Base-by-base conservation (phyloP, 2,797 vertebrate genomes). In the Microctenopoma lineatum region DNA sequence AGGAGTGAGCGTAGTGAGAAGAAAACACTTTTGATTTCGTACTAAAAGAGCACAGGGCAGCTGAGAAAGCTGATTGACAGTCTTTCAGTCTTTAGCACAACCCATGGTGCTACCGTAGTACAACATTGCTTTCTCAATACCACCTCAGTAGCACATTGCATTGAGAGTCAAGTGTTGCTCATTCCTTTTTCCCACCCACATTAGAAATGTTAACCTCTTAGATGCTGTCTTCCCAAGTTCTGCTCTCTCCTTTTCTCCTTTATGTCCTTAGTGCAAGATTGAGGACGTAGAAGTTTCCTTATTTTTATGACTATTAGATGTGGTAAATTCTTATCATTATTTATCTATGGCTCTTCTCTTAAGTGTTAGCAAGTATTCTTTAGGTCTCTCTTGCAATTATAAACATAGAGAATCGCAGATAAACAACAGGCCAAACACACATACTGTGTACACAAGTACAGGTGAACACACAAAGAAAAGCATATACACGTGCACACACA, bases 21-120 rank as follows among this genome's bases (percentile, higher is more conserved):
- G 25, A 55, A 61, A 56, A 75, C 9, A 3, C 18, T 39, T 73
- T 57, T 54, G 16, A 41, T 61, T 71, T 58, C 21, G 0, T 10
- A 15, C 55, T 79, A 64, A 42, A 34, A 46, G 41, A 61, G 52
- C 25, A 15, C 39, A 60, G 32, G 14, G n/a, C 46, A 56, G 7
- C 44, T 62, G 74, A 70, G 38, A 62, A 32, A 62, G 16, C 66
- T 39, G 73, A 71, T 13, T 71, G 57, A 52, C 66, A 80, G n/a
- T 54, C 25, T 54, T 73, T 63, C 60, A 48, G 21, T 18, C 18
- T 71, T 76, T 73, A 5, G 14, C n/a, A 74, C 44, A 64, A 76
- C 61, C 34, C 15, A 16, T 51, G 41, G 68, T 59, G 47, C 41
- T 56, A 66, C 61, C 39, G 34, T 44, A 69, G 59, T 18, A 12